phyloP scores from a whole-genome alignment of 2,888 invertebrate species.

The Cheilosia grossa region DNA sequence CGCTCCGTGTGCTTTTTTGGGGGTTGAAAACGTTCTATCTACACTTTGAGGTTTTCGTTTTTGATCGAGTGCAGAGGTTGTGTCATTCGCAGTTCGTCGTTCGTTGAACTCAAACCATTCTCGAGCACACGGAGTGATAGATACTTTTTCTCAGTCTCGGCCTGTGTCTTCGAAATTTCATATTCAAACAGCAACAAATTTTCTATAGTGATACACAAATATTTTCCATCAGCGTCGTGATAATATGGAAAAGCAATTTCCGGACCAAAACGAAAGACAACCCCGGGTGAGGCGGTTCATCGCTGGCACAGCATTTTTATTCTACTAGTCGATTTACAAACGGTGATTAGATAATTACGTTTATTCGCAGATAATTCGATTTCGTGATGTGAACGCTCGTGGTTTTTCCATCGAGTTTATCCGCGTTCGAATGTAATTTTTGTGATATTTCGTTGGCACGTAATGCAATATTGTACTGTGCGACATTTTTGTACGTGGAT shows the following conservation, averaged over 20 bases:
- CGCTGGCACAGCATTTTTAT: slow-evolving; percentile 34
- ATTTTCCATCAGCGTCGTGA: slow-evolving; percentile 54
- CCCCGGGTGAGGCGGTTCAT: slow-evolving; percentile 23
- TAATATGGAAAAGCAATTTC: slow-evolving; percentile 71
- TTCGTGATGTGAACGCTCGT: slow-evolving; percentile 46
- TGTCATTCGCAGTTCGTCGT: slow-evolving; percentile 75
- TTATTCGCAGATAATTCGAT: slow-evolving; percentile 67
- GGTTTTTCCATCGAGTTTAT: slow-evolving; percentile 12
- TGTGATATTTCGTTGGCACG: slow-evolving; percentile 20
- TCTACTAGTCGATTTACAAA: slow-evolving; percentile 54
- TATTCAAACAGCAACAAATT: slow-evolving; percentile 27
- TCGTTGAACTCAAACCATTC: slow-evolving; percentile 74
- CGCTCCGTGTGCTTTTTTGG: slow-evolving; percentile 28
- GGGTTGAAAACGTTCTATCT: slow-evolving; percentile 70
- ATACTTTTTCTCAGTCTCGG: not conserved
- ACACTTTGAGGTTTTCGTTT: slow-evolving; percentile 71
- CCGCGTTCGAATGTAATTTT: slow-evolving; percentile 10
- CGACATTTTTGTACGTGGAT: slow-evolving; percentile 45
- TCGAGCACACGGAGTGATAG: slow-evolving; percentile 12
- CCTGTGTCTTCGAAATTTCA: slow-evolving; percentile 45
- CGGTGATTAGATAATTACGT: slow-evolving; percentile 73
- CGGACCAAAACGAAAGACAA: slow-evolving; percentile 58
- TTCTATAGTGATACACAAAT: slow-evolving; percentile 60
- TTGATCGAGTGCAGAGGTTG: slow-evolving; percentile 74
- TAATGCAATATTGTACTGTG: slow-evolving; percentile 14